These are phyloP conservation scores for Phrynosoma blainvillii DNA, from an alignment of 2,113 vertebrate species.

Conservation along the genomic window DNA sequence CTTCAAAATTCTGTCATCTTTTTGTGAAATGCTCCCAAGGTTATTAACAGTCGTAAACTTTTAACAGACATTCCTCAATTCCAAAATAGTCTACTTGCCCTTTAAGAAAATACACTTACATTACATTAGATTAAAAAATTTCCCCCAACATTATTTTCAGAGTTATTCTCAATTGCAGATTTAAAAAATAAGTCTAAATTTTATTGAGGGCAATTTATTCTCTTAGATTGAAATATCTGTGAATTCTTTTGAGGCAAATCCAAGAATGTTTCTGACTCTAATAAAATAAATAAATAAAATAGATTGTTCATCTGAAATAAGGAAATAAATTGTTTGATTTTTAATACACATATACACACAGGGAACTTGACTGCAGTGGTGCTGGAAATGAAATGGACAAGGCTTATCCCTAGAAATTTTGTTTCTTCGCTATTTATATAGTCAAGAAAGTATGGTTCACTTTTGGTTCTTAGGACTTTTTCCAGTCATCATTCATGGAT, in stretches of 20 bases:
- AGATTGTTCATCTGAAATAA: constrained; percentile 44
- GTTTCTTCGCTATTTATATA: neutral
- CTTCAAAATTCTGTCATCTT: neutral
- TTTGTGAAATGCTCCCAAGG: neutral
- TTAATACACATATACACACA: neutral
- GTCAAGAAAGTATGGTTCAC: neutral
- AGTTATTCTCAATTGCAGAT: neutral
- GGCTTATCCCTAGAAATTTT: neutral
- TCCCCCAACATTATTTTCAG: neutral
- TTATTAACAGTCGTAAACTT: neutral
- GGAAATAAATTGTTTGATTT: neutral
- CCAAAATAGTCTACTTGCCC: neutral
- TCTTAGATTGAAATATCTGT: neutral
- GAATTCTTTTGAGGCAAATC: neutral
- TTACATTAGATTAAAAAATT: neutral
- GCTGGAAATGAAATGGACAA: neutral
- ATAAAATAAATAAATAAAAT: constrained; percentile 13
- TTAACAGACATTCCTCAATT: neutral
- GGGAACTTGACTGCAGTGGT: neutral
- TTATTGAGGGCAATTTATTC: neutral
- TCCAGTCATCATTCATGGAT: neutral
- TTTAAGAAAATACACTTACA: neutral
- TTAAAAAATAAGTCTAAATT: constrained; percentile 7
- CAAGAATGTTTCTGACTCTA: neutral
- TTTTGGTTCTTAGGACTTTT: neutral